These are phyloP conservation scores for Bedellia somnulentella DNA, from an alignment of 2,888 invertebrate genomes.

Conservation along the genomic window DNA sequence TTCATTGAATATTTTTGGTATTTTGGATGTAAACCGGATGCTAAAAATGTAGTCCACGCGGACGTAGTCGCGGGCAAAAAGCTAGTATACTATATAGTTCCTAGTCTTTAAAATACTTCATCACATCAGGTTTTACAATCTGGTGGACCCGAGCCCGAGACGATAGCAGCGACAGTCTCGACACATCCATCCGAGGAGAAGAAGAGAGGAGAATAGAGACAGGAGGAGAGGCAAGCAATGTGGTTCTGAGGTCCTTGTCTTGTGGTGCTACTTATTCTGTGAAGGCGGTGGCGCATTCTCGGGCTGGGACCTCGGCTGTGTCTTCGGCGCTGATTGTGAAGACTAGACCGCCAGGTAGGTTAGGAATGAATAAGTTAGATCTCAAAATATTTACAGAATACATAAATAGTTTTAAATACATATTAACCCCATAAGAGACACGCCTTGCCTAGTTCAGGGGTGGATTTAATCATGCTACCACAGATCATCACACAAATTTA, in stretches of 20 bases:
- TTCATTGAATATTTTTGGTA: too few relatives aligned
- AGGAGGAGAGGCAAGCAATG: constrained; percentile 36
- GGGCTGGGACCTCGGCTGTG: constrained; percentile 37
- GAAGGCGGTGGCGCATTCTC: constrained; percentile 39
- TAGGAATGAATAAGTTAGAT: background rate
- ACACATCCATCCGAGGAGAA: constrained; percentile 26
- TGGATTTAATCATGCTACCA: too few relatives aligned
- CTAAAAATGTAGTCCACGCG: too few relatives aligned
- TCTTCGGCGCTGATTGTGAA: constrained; percentile 37
- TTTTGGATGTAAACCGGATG: too few relatives aligned
- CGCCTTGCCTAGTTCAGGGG: too few relatives aligned
- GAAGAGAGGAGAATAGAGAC: constrained; percentile 40
- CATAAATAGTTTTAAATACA: too few relatives aligned
- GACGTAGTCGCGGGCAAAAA: too few relatives aligned
- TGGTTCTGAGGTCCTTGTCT: constrained; percentile 32
- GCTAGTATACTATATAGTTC: too few relatives aligned
- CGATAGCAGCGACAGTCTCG: constrained; percentile 30
- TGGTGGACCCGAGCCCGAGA: constrained; percentile 46
- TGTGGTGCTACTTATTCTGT: constrained; percentile 49
- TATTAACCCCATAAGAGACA: too few relatives aligned
- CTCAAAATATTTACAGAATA: too few relatives aligned
- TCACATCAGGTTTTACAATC: constrained; percentile 47
- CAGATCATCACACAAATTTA: too few relatives aligned
- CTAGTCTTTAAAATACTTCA: too few relatives aligned
- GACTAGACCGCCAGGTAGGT: constrained; percentile 46